Conservation (phyloP, 2,888 invertebrate genomes). For the Hyppa rectilinea region DNA sequence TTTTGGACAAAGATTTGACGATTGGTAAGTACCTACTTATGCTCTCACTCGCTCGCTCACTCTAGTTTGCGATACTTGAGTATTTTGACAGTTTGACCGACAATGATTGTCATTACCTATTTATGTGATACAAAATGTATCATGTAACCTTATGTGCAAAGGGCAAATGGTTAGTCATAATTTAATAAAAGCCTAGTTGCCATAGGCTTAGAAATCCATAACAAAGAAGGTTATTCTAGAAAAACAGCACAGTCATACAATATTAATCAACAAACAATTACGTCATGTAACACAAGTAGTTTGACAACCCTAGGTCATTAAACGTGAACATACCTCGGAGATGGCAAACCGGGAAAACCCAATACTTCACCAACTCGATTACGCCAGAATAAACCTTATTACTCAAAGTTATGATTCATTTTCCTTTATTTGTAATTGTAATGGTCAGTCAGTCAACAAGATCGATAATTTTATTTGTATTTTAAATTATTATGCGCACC, state of each 20-base stretch:
- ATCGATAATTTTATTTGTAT: conserved; percentile 41
- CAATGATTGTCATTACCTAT: too few species aligned
- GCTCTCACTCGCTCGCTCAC: too few species aligned
- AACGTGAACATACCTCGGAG: conserved; percentile 19
- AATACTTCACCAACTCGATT: conserved; percentile 9
- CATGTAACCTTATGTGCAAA: background rate
- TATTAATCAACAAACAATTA: conserved; percentile 25
- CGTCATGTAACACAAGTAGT: conserved; percentile 39
- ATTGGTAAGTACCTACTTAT: background rate
- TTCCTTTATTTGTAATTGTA: conserved; percentile 10
- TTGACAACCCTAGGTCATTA: conserved; percentile 62
- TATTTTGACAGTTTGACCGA: too few species aligned
- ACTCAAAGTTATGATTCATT: background rate
- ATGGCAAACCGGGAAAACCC: conserved; percentile 56
- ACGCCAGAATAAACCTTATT: conserved; percentile 44
- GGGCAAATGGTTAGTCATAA: conserved; percentile 3
- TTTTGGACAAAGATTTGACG: background rate
- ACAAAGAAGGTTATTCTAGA: conserved; percentile 22
- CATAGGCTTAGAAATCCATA: background rate
- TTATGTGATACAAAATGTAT: background rate
- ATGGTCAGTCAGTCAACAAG: conserved; percentile 18
- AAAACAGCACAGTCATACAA: conserved; percentile 24
- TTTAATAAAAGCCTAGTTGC: conserved; percentile 13
- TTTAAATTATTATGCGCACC: background rate
- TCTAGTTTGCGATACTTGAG: too few species aligned